Percentiles rank a stretch among this genome's conserved stretches.
Conservation (phyloP, 2,888 invertebrate species). For the Drosophila lutescens region DNA sequence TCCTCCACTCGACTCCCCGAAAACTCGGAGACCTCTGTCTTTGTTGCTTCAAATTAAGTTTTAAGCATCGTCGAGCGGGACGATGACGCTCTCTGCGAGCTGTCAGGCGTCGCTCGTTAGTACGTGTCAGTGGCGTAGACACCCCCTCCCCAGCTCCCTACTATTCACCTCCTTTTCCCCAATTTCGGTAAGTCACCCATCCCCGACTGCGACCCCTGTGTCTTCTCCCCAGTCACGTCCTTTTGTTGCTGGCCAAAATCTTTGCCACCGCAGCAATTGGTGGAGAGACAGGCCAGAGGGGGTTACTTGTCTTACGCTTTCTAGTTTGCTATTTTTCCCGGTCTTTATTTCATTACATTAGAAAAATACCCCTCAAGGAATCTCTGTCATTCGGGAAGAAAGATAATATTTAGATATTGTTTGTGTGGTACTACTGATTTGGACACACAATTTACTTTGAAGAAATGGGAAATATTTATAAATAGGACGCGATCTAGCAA, state of each 20-base stretch:
- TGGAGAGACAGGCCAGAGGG: constrained; percentile 12
- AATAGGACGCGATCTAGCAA: too few relatives aligned
- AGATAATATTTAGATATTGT: background rate
- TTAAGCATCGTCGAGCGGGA: constrained; percentile 47
- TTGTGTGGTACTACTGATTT: too few relatives aligned
- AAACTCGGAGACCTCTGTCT: constrained; percentile 17
- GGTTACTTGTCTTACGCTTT: constrained; percentile 19
- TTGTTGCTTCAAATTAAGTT: constrained; percentile 65
- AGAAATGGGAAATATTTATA: background rate
- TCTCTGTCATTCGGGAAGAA: background rate
- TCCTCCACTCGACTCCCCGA: background rate
- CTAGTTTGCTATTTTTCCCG: background rate
- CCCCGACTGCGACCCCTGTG: constrained; percentile 5
- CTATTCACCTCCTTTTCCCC: background rate
- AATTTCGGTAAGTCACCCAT: background rate
- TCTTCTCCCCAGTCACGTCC: constrained; percentile 53
- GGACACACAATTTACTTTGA: background rate
- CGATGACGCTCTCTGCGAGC: constrained; percentile 44
- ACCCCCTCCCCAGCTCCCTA: constrained; percentile 3
- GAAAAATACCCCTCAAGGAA: background rate
- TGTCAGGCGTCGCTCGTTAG: constrained; percentile 65
- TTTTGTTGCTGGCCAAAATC: constrained; percentile 49
- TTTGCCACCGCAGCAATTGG: constrained; percentile 50
- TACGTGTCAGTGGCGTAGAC: constrained; percentile 55
- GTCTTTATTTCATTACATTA: background rate